A percentile compares a stretch with the other conserved stretches of the same genome.
Evolutionary conservation across 37 sponge, comb jelly and placozoan species (phyloP).

Genomic region (Agelas oroides): DNA sequence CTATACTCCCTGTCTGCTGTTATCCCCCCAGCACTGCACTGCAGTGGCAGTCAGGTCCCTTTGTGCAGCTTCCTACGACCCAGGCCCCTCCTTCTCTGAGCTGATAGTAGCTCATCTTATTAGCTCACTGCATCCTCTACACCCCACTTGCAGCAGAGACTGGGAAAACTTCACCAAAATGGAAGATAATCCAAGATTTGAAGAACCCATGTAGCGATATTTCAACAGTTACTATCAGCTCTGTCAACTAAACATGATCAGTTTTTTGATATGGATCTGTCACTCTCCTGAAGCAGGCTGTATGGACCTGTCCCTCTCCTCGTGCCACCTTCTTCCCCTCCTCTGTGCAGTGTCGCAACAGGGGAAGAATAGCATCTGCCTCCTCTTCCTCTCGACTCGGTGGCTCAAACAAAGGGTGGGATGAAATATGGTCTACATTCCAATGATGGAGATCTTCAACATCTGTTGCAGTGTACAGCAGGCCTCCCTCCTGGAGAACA

Average conservation of each 20-base stretch:
- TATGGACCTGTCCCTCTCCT: conserved; percentile 53
- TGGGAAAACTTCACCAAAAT: too few relatives aligned
- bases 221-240: too few relatives aligned
- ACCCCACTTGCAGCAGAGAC: too few relatives aligned
- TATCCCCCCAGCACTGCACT: conserved; percentile 70
- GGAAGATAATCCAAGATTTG: too few relatives aligned
- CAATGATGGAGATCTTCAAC: conserved; percentile 95
- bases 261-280: conserved; percentile 50
- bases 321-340: conserved; percentile 96
- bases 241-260: too few relatives aligned
- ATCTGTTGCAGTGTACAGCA: conserved; percentile 97
- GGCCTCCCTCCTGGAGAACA: conserved; percentile 79
- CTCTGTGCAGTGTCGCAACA: conserved; percentile 82
- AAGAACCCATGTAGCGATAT: too few relatives aligned
- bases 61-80: neutral
- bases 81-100: neutral
- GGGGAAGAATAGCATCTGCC: conserved; percentile 73
- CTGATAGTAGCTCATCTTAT: too few relatives aligned
- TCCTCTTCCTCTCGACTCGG: conserved; percentile 48
- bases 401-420: conserved; percentile 85
- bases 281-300: conserved; percentile 81
- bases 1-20: too few relatives aligned
- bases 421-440: conserved; percentile 82
- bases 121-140: too few relatives aligned
- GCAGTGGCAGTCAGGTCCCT: conserved; percentile 60